phyloP scores from a whole-genome alignment of 2,888 invertebrate genomes.

The Crepidodera aurea region DNA sequence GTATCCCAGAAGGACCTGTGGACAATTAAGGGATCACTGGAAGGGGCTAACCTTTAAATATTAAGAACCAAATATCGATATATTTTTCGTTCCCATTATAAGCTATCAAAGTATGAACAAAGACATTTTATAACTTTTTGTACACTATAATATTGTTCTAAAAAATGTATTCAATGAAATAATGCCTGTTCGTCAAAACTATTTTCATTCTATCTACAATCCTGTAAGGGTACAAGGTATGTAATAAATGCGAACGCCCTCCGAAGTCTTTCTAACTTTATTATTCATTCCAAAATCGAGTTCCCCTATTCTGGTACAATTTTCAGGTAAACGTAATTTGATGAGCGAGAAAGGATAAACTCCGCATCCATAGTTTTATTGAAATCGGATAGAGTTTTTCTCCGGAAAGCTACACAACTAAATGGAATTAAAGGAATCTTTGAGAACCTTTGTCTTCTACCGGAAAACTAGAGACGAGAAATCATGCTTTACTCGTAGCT shows the following conservation, averaged over 20 bases:
- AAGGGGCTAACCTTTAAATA: no score
- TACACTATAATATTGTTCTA: no score
- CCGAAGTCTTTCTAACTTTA: neutral
- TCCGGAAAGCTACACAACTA: slow-evolving; percentile 27
- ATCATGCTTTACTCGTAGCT: slow-evolving; percentile 54
- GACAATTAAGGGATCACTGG: no score
- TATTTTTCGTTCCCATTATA: no score
- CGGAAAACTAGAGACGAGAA: slow-evolving; percentile 51
- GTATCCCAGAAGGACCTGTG: no score
- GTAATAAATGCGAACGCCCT: neutral
- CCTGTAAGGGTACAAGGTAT: no score
- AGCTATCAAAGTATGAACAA: no score
- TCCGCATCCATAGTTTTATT: slow-evolving; percentile 30
- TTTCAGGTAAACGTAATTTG: slow-evolving; percentile 30
- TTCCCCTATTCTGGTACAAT: neutral
- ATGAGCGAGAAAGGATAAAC: slow-evolving; percentile 24
- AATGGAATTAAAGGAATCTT: slow-evolving; percentile 52
- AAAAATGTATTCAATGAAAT: no score
- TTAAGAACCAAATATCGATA: no score
- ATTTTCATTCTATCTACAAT: no score
- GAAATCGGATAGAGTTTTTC: slow-evolving; percentile 39
- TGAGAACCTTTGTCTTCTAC: slow-evolving; percentile 42
- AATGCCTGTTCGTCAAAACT: no score
- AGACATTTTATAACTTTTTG: no score
- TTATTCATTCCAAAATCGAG: neutral